Evolutionary conservation across 2,113 vertebrate species (phyloP).

Genomic region (Felis catus): F.catus_Fca126_mat1.0 CM031413.1:20310001-20310500

Average conservation of each 20-base stretch:
- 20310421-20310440: no score
- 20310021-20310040: neutral
- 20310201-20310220: constrained; percentile 72
- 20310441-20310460: no score
- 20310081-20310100: neutral
- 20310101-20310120: neutral
- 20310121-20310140: neutral
- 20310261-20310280: neutral
- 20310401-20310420: no score
- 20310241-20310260: neutral
- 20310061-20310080: neutral
- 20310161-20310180: neutral
- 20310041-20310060: neutral
- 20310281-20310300: neutral
- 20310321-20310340: no score
- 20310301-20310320: neutral
- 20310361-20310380: no score
- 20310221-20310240: constrained; percentile 14
- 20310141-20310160: neutral
- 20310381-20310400: no score
- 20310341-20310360: no score
- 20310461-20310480: no score
- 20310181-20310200: neutral
- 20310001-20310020: neutral
- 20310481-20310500: no score